Evolutionary conservation across 2,888 invertebrate species (phyloP), one percentile per base, ranked within the genome.

Genomic region (Blastobasis adustella): DNA sequence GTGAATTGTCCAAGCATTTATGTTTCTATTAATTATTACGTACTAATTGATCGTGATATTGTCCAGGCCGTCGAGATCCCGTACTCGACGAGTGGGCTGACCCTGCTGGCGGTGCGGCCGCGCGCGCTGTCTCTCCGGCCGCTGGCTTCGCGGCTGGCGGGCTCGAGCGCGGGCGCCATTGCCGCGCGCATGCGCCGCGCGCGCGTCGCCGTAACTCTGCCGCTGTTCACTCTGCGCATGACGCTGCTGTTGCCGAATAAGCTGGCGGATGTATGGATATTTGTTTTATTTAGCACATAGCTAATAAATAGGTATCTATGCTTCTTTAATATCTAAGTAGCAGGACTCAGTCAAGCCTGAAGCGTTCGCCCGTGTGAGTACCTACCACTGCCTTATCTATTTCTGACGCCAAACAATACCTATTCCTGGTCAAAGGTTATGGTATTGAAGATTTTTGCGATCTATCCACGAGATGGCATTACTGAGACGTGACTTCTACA

Each of bases 221-320:
- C 89, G 0, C 73, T 86, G 5, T 89, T 78, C 56, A 85, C 88
- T 5, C 69, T 89, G 37, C 82, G 89, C 42, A 87, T 86, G 82
- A 83, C 86, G 2, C 65, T 89, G 10, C 59, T 89, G 44, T 58
- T 89, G 49, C 86, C 85, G 4, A 78, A 74, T 49, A 89, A 89
- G 67, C 61, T 89, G 38, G 62, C 23, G 23, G 23, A 23, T 23
- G 23, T 23, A 23, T 23, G 23, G 23, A 23, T 23, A n/a, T n/a
- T n/a, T n/a, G 23, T 23, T 23, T 23, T 23, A 23, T 23, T 23
- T 23, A 23, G 23, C 23, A 23, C 23, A 23, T 23, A n/a, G n/a
- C n/a, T n/a, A n/a, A n/a, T n/a, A n/a, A n/a, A n/a, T n/a, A n/a
- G n/a, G n/a, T n/a, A n/a, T n/a, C n/a, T n/a, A n/a, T n/a, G 23